Percentiles rank a stretch among this genome's conserved stretches.
These are phyloP conservation scores for Petroica traversi DNA, from an alignment of 2,113 vertebrate genomes.

Conservation along the genomic window DNA sequence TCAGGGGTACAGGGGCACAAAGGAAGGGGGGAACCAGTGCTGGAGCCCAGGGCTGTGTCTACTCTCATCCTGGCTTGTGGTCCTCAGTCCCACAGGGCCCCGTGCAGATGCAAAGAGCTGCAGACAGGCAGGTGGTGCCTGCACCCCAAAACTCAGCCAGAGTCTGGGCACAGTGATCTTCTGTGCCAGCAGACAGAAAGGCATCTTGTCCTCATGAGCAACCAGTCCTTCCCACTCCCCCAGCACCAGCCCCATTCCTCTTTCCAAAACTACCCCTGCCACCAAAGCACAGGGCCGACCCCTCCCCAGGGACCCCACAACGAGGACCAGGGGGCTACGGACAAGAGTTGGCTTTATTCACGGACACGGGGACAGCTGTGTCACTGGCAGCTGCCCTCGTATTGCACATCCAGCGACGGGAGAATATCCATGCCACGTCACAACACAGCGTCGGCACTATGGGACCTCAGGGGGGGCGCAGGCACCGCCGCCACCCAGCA, in stretches of 20 bases:
- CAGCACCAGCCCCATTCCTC: not conserved
- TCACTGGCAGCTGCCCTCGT: conserved; percentile 69
- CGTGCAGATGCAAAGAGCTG: not conserved
- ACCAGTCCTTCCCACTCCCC: not conserved
- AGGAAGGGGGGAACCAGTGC: not conserved
- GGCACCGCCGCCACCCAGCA: conserved; percentile 55
- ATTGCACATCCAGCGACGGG: conserved; percentile 72
- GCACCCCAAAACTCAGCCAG: not conserved
- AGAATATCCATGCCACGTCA: conserved; percentile 80
- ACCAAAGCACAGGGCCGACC: not conserved
- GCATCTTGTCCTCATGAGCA: not conserved
- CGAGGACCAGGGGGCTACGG: conserved; percentile 68
- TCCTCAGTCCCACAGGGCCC: not conserved
- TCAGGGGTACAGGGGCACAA: rapidly evolving
- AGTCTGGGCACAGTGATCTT: not conserved
- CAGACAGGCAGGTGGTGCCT: not conserved
- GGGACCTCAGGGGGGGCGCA: not conserved
- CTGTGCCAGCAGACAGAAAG: not conserved
- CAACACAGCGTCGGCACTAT: conserved; percentile 70
- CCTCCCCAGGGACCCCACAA: not conserved
- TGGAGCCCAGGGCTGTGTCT: not conserved
- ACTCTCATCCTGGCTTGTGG: not conserved
- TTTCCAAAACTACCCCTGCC: not conserved
- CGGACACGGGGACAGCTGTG: conserved; percentile 65
- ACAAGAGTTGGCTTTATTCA: conserved; percentile 81